These are phyloP conservation scores for Hemiprocne comata DNA, from an alignment of 2,113 vertebrate genomes.

Conservation along the genomic window DNA sequence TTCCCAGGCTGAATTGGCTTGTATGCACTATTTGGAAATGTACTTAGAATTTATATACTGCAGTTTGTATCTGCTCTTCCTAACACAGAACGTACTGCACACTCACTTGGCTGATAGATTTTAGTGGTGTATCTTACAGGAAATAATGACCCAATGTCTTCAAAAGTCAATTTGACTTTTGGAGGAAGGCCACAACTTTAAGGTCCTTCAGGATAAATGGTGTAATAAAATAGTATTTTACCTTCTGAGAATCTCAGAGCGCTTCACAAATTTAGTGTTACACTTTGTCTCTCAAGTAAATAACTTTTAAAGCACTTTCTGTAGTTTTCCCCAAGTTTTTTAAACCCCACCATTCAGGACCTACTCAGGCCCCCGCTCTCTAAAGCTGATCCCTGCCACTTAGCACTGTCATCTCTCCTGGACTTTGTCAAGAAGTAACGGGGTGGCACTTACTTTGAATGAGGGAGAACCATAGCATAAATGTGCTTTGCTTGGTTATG, in stretches of 20 bases:
- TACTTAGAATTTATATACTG: neutral
- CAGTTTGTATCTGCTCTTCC: neutral
- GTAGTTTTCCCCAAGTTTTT: neutral
- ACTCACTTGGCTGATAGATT: neutral
- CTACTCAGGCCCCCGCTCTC: neutral
- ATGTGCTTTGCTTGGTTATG: neutral
- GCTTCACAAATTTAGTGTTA: neutral
- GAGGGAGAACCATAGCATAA: neutral
- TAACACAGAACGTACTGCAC: neutral
- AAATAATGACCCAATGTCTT: slow-evolving; percentile 16
- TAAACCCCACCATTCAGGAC: neutral
- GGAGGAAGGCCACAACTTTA: neutral
- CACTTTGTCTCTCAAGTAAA: neutral
- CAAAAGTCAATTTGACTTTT: neutral
- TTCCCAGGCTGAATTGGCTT: neutral
- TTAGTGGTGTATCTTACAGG: neutral
- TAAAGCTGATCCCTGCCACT: neutral
- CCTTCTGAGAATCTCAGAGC: neutral
- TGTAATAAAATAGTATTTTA: neutral
- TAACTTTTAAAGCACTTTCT: neutral
- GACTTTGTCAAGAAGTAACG: neutral
- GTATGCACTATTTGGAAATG: slow-evolving; percentile 16
- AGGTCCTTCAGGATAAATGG: neutral
- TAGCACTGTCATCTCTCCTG: neutral
- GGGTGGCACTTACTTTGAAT: neutral